Base-by-base conservation (phyloP, 2,113 vertebrate species). In the Nothoprocta perdicaria region DNA sequence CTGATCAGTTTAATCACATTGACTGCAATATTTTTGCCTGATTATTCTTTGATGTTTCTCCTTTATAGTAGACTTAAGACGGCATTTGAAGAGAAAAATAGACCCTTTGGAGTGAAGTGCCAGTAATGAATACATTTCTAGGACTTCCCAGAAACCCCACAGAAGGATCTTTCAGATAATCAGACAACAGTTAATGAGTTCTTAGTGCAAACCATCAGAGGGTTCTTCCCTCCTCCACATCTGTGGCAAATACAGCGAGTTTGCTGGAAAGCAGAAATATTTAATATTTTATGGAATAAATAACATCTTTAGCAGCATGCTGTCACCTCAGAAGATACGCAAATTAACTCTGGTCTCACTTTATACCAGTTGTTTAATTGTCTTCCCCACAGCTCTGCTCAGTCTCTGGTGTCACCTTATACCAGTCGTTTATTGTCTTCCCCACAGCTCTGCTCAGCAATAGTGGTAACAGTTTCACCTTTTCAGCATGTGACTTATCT, bases 91-190 rank as follows among this genome's bases (percentile, higher is more conserved):
- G 14, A 22, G 27, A 29, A 1, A 50, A 4, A 43, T 9, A 60
- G n/a, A 3, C 0, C 1, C 0, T 29, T 58, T 48, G 14, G 1
- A 40, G 8, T n/a, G 7, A 88, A 79, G 13, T 69, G 41, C 9
- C 6, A 6, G 23, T 10, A 86, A 12, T 12, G 57, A 43, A 8
- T 21, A 12, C n/a, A 48, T 5, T 15, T 41, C 60, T 76, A 31
- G 10, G 38, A 83, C 17, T 73, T 53, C 10, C 19, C 65, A 84
- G 40, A 84, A 93, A 65, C 27, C 1, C 16, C 33, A 9, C 22
- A 77, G 69, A 46, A 77, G 19, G 9, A 66, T 65, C 45, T 88
- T 77, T 60, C 61, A 74, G 13, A 27, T 57, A 66, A 89, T 63
- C 22, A 53, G 27, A 43, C 18, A 66, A 65, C 11, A 71, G 24